Evolutionary conservation across 2,113 vertebrate species (phyloP).

Genomic region (Oceanites oceanicus): DNA sequence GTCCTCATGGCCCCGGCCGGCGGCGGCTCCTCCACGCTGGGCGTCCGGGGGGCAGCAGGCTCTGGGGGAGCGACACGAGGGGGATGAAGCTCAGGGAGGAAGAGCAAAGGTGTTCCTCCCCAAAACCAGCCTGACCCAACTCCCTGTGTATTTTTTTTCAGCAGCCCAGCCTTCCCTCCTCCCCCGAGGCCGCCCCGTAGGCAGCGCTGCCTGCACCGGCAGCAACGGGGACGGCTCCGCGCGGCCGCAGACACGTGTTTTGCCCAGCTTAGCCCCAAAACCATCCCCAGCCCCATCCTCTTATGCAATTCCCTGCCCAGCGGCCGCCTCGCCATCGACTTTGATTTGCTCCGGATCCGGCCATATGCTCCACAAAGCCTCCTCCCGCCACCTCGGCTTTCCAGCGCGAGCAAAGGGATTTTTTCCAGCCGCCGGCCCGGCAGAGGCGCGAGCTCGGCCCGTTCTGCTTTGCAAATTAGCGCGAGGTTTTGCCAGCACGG

Average conservation of each 20-base stretch:
- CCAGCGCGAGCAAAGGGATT: neutral
- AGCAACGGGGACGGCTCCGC: neutral
- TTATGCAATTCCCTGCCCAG: constrained; percentile 55
- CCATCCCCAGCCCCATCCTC: neutral
- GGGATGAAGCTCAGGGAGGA: neutral
- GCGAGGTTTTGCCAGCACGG: neutral
- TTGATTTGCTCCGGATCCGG: neutral
- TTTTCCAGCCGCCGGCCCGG: neutral
- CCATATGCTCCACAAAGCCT: constrained; percentile 24
- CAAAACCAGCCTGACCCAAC: neutral
- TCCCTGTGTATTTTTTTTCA: neutral
- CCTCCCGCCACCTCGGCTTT: neutral
- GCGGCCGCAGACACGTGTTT: neutral
- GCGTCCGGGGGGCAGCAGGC: neutral
- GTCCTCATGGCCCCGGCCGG: neutral
- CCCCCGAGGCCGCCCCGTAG: neutral
- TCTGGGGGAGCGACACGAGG: neutral
- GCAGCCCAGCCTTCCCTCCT: neutral
- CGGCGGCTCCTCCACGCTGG: neutral
- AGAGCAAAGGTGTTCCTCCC: neutral
- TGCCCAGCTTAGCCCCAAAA: constrained; percentile 26
- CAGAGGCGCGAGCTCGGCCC: neutral
- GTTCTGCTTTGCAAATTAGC: constrained; percentile 4
- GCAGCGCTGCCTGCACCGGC: neutral
- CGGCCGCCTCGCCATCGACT: neutral